Percentiles rank a stretch among this genome's conserved stretches.
Evolutionary conservation across 2,797 vertebrate species (phyloP).

Genomic region (Schizopygopsis malacanthus): DNA sequence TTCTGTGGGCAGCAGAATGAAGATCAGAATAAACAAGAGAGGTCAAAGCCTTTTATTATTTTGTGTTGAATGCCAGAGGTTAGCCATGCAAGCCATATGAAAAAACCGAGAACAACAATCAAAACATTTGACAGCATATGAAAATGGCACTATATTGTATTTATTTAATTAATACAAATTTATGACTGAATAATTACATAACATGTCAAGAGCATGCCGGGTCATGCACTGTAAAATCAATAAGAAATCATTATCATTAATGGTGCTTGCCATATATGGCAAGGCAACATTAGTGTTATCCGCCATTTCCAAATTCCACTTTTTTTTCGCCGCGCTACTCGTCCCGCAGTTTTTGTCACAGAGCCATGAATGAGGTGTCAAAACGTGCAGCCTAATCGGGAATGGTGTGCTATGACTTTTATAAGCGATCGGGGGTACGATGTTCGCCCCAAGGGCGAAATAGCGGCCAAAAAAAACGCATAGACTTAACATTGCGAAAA

Average conservation of each 20-base stretch:
- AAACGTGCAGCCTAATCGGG: no score
- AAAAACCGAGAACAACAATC: background rate
- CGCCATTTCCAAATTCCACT: no score
- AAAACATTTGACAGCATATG: background rate
- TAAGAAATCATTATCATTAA: background rate
- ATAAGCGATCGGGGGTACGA: no score
- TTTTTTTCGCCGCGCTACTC: no score
- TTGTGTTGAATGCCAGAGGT: background rate
- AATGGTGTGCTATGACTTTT: no score
- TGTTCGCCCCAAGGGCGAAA: no score
- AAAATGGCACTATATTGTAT: background rate
- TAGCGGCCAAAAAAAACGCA: no score
- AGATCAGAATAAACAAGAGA: background rate
- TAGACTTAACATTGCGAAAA: no score
- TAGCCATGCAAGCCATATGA: background rate
- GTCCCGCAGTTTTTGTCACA: no score
- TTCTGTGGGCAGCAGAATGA: background rate
- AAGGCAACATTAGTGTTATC: no score
- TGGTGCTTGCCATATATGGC: no score
- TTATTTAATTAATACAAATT: background rate
- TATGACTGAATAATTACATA: background rate
- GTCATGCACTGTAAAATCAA: background rate
- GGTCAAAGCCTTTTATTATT: background rate
- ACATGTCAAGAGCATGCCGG: background rate
- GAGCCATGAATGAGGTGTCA: no score